Evolutionary conservation across 2,888 invertebrate species (phyloP).

Genomic region (Sthenelais limicola): DNA sequence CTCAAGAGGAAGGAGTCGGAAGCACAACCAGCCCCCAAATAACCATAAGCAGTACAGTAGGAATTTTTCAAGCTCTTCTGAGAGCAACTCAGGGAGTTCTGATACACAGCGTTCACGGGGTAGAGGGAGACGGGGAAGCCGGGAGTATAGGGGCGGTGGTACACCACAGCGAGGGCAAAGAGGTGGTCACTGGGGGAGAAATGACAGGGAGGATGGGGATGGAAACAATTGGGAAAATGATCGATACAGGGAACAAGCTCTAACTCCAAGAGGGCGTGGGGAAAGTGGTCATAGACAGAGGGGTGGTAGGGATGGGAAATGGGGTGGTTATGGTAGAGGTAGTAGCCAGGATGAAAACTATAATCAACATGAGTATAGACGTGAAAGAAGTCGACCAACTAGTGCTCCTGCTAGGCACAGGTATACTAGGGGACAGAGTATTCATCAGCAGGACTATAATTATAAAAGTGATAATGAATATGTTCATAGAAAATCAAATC

Average conservation of each 20-base stretch:
- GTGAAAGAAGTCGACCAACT: no score
- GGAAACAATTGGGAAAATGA: not conserved
- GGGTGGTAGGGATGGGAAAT: not conserved
- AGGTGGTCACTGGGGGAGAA: no score
- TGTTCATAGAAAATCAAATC: no score
- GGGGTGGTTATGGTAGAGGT: not conserved
- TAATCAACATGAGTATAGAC: no score
- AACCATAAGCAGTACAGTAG: not conserved
- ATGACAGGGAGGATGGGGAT: not conserved
- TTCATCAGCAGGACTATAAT: no score
- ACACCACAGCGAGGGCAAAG: not conserved
- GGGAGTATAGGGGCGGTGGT: not conserved
- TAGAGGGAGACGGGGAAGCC: not conserved
- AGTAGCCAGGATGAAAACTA: no score
- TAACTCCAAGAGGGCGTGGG: not conserved
- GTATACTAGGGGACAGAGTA: no score
- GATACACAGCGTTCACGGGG: constrained; percentile 3
- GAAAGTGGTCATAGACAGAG: not conserved
- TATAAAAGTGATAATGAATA: no score
- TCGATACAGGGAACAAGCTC: no score
- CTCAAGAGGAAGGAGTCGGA: not conserved
- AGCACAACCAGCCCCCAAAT: not conserved
- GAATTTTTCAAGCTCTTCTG: not conserved
- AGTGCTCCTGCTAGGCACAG: no score
- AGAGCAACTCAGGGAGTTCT: constrained; percentile 6